Evolutionary conservation across 2,113 vertebrate genomes (phyloP).

Genomic region (Ondatra zibethicus): DNA sequence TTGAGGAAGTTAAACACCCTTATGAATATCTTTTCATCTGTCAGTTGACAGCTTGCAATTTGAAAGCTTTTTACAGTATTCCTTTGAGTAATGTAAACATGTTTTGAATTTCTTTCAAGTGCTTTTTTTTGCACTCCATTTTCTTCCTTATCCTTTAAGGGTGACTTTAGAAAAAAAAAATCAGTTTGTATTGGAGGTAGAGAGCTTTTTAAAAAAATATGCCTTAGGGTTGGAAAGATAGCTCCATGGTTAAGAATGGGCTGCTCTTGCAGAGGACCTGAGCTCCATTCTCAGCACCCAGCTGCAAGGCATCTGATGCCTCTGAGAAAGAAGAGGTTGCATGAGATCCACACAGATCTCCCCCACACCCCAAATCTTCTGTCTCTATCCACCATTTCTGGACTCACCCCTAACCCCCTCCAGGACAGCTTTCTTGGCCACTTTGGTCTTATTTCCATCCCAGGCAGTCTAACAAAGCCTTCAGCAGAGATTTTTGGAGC

Average conservation of each 20-base stretch:
- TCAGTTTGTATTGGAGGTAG: not conserved
- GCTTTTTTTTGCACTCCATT: not conserved
- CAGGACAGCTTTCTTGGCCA: not conserved
- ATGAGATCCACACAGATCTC: not conserved
- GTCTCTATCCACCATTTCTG: not conserved
- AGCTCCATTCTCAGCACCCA: not conserved
- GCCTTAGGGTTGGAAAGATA: not conserved
- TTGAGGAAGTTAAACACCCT: slow-evolving; percentile 36
- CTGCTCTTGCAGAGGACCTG: not conserved
- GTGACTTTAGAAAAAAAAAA: slow-evolving; percentile 1
- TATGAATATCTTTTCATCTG: slow-evolving; percentile 47
- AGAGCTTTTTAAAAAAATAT: not conserved
- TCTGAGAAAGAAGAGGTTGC: not conserved
- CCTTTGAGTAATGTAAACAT: slow-evolving; percentile 35
- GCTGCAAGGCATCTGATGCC: not conserved
- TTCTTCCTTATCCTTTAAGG: slow-evolving; percentile 29
- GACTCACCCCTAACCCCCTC: not conserved
- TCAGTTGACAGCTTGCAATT: slow-evolving; percentile 42
- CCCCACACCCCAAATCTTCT: too few relatives aligned
- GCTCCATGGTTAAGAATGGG: too few relatives aligned
- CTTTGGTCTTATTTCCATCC: not conserved
- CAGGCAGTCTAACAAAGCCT: not conserved
- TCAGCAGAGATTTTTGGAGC: not conserved
- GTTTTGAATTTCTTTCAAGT: slow-evolving; percentile 44
- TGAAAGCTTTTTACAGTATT: slow-evolving; percentile 46